Conservation (phyloP, 2,113 vertebrate genomes). For the Phasianus colchicus region DNA sequence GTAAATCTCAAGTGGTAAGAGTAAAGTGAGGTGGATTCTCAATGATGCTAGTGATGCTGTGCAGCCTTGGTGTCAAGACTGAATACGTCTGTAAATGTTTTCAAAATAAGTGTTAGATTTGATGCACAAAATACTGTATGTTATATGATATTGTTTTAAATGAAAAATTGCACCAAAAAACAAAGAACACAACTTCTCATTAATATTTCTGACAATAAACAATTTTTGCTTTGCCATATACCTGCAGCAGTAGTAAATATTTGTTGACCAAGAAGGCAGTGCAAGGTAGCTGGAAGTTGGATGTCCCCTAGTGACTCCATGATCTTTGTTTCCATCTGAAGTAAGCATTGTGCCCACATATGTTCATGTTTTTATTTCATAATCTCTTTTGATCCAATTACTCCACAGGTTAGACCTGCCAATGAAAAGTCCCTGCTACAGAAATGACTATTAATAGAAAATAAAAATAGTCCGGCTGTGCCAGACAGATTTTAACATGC, state of each 20-base stretch:
- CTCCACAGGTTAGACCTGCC: background rate
- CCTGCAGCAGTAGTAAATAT: background rate
- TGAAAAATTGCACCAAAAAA: background rate
- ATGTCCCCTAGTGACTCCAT: background rate
- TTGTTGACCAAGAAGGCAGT: background rate
- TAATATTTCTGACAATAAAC: background rate
- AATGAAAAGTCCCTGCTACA: background rate
- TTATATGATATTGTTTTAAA: background rate
- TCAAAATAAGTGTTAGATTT: background rate
- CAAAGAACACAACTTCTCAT: background rate
- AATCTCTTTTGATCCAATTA: background rate
- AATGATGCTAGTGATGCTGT: background rate
- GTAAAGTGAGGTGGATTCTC: background rate
- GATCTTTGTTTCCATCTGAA: background rate
- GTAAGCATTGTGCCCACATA: background rate
- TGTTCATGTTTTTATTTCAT: background rate
- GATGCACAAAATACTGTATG: slow-evolving; percentile 16
- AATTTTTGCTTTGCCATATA: background rate
- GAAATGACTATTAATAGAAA: background rate
- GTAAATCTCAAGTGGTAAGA: background rate
- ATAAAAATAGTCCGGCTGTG: background rate
- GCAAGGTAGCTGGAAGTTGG: background rate
- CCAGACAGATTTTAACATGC: background rate
- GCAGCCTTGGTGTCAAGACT: background rate
- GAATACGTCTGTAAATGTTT: slow-evolving; percentile 2